Evolutionary conservation across 2,797 vertebrate genomes (phyloP).

Genomic region (Tarsius wallacei): DNA sequence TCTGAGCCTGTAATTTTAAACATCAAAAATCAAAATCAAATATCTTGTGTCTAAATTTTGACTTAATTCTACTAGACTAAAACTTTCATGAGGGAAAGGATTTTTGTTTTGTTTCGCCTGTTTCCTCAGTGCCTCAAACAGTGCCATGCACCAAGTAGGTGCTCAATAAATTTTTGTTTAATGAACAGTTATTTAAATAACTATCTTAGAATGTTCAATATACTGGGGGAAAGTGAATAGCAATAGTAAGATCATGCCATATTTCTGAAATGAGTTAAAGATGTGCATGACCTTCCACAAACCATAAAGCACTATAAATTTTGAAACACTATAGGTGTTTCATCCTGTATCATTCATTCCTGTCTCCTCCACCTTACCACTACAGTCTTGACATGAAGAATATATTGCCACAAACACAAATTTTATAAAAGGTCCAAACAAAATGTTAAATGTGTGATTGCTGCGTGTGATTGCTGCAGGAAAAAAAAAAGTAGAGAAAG

Average conservation of each 20-base stretch:
- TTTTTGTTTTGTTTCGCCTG: background rate
- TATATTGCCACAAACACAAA: background rate
- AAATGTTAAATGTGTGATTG: background rate
- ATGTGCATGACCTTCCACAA: background rate
- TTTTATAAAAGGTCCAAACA: constrained; percentile 50
- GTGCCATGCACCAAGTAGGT: background rate
- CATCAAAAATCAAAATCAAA: constrained; percentile 64
- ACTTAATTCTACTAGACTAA: background rate
- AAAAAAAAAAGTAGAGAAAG: background rate
- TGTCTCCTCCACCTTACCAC: background rate
- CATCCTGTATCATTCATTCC: background rate
- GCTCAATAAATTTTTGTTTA: background rate
- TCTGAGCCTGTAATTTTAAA: constrained; percentile 95
- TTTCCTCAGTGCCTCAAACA: constrained; percentile 28
- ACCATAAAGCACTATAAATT: background rate
- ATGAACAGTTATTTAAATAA: constrained; percentile 45
- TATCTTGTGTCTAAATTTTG: background rate
- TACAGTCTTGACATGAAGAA: background rate
- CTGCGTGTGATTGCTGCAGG: background rate
- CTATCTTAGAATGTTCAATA: background rate
- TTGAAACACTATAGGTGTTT: background rate
- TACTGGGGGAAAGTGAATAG: background rate
- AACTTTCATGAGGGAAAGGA: background rate
- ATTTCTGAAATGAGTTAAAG: constrained; percentile 1
- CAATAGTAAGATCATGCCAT: background rate